A percentile compares a stretch with the other conserved stretches of the same genome.
Evolutionary conservation across 2,797 vertebrate species (phyloP).

Genomic region (Alcedo atthis): DNA sequence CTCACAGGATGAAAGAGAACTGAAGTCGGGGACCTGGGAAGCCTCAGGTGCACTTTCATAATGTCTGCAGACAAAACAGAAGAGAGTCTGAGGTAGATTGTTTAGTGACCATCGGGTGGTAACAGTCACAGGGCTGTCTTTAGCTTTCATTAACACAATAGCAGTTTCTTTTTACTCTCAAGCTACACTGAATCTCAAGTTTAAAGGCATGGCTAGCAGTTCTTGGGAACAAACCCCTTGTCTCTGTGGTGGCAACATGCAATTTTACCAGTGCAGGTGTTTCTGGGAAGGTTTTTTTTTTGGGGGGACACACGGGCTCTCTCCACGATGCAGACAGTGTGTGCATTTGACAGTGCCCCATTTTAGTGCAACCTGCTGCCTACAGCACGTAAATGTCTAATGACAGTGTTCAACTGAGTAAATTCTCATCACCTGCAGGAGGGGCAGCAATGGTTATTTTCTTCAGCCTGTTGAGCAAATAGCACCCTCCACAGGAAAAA

Average conservation of each 20-base stretch:
- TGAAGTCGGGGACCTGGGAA: constrained; percentile 78
- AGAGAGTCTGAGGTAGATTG: constrained; percentile 87
- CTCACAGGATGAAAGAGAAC: constrained; percentile 80
- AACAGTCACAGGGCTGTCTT: constrained; percentile 78
- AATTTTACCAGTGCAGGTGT: constrained; percentile 71
- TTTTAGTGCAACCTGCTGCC: constrained; percentile 66
- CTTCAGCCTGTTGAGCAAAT: constrained; percentile 71
- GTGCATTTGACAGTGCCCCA: constrained; percentile 55
- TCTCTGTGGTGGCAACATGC: constrained; percentile 73
- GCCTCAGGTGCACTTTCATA: constrained; percentile 82
- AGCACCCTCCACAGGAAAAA: constrained; percentile 75
- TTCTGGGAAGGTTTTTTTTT: constrained; percentile 59
- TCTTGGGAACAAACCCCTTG: constrained; percentile 70
- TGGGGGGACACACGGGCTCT: constrained; percentile 63
- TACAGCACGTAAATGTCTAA: constrained; percentile 67
- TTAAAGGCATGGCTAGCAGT: constrained; percentile 78
- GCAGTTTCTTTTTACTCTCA: constrained; percentile 80
- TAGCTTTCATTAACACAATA: constrained; percentile 77
- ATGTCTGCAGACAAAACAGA: constrained; percentile 83
- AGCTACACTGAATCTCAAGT: constrained; percentile 78
- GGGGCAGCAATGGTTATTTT: constrained; percentile 72
- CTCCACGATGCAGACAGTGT: constrained; percentile 65
- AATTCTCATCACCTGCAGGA: constrained; percentile 76
- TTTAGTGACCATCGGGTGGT: constrained; percentile 77
- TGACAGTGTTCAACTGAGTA: constrained; percentile 72